Conservation (phyloP, 2,888 invertebrate species). For the Hyalella azteca region DNA sequence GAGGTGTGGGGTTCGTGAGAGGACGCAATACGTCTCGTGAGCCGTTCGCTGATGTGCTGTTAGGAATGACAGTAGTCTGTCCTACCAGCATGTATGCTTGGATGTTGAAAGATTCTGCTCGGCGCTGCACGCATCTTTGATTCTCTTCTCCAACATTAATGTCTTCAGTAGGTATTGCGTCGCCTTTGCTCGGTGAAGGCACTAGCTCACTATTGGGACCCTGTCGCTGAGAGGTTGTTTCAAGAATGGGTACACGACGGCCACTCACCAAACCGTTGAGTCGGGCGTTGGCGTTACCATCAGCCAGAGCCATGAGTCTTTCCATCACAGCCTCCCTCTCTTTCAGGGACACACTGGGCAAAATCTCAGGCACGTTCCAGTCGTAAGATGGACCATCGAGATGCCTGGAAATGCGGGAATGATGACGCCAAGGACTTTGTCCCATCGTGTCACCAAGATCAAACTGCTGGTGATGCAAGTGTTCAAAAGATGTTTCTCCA, state of each 20-base stretch:
- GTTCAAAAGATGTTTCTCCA: background rate
- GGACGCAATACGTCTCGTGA: conserved; percentile 10
- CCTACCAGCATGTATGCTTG: background rate
- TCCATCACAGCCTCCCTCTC: background rate
- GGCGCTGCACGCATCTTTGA: background rate
- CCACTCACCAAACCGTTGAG: background rate
- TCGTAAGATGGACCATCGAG: background rate
- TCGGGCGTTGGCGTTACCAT: background rate
- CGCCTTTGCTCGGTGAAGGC: background rate
- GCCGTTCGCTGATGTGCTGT: conserved; percentile 8
- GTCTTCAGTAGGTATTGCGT: background rate
- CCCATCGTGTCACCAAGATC: conserved; percentile 13
- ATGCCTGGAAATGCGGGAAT: background rate
- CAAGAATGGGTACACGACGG: no score
- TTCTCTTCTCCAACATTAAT: no score
- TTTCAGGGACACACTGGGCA: background rate
- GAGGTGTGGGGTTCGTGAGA: conserved; percentile 15
- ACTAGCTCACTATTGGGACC: background rate
- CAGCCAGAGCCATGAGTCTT: background rate
- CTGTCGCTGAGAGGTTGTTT: background rate
- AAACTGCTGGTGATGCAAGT: background rate
- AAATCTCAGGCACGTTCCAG: background rate
- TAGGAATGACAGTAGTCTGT: conserved; percentile 8
- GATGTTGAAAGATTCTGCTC: background rate
- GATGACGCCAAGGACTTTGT: conserved; percentile 10